A percentile compares a stretch with the other conserved stretches of the same genome.
Conservation (phyloP, 2,888 invertebrate species). For the Mythimna ferrago region DNA sequence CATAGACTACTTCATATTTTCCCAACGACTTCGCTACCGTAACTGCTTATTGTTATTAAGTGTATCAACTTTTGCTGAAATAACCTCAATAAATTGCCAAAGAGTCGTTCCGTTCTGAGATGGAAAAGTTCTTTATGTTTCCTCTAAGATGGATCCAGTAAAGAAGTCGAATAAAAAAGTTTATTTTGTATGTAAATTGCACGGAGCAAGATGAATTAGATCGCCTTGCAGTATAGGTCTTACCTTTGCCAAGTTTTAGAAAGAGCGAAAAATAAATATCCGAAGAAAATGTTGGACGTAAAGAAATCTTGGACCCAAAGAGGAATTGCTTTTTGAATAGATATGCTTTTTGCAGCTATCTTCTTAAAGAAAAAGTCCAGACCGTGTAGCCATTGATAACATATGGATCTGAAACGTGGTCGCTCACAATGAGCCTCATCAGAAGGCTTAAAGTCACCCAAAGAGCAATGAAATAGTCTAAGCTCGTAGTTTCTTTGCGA, state of each 20-base stretch:
- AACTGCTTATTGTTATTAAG: constrained; percentile 33
- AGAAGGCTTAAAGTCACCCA: no score
- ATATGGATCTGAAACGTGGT: no score
- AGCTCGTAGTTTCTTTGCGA: no score
- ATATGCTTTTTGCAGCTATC: no score
- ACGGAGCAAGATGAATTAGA: constrained; percentile 53
- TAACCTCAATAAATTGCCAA: constrained; percentile 24
- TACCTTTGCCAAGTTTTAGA: constrained; percentile 44
- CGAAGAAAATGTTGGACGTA: constrained; percentile 23
- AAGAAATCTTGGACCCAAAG: constrained; percentile 14
- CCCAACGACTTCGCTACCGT: constrained; percentile 1
- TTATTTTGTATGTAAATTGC: constrained; percentile 52
- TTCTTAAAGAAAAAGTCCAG: no score
- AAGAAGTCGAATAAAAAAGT: constrained; percentile 44
- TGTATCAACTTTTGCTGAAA: constrained; percentile 33
- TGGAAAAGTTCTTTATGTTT: constrained; percentile 28
- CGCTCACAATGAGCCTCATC: no score
- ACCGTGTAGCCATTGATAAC: no score
- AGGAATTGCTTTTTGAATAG: constrained; percentile 12
- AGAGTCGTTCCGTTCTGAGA: constrained; percentile 24
- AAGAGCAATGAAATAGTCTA: no score
- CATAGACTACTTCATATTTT: constrained; percentile 7
- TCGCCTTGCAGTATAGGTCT: constrained; percentile 43
- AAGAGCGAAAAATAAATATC: constrained; percentile 39
- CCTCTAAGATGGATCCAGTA: constrained; percentile 29